phyloP scores from a whole-genome alignment of 2,888 invertebrate genomes.

The Meiosimyza decipiens region DNA sequence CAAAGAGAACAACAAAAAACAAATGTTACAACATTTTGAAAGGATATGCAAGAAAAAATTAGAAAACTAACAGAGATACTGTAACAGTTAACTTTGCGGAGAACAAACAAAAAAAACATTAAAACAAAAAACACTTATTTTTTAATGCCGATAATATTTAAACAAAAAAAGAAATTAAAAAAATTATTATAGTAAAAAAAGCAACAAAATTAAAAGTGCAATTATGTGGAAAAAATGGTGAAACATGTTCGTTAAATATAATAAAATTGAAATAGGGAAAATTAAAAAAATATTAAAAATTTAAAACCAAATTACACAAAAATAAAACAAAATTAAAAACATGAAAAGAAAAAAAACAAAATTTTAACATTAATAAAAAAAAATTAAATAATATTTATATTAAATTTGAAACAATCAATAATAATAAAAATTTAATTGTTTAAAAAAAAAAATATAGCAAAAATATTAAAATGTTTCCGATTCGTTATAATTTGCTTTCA shows the following conservation, averaged over 20 bases:
- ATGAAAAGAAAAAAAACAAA: constrained; percentile 31
- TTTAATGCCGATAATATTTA: no score
- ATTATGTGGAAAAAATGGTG: constrained; percentile 70
- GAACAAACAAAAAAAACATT: no score
- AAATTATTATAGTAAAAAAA: constrained; percentile 20
- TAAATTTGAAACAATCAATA: constrained; percentile 23
- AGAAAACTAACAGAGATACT: not conserved
- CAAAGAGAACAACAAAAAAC: constrained; percentile 36
- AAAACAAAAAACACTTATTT: no score
- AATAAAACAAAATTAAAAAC: constrained; percentile 38
- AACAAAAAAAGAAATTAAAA: no score
- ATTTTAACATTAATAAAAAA: not conserved
- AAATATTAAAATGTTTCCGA: constrained; percentile 11
- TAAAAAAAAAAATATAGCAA: constrained; percentile 10
- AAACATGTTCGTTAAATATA: constrained; percentile 61
- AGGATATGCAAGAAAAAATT: not conserved
- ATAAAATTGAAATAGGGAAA: constrained; percentile 44
- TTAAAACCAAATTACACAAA: constrained; percentile 38
- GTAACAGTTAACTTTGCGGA: constrained; percentile 13
- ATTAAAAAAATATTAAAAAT: constrained; percentile 42
- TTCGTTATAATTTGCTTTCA: constrained; percentile 5
- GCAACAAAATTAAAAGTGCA: constrained; percentile 69
- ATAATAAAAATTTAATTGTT: not conserved
- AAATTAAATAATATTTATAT: constrained; percentile 39
- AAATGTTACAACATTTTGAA: constrained; percentile 40